Percentiles rank a stretch among this genome's conserved stretches.
These are phyloP conservation scores for Hyperoplus lanceolatus DNA, from an alignment of 2,797 vertebrate genomes.

Conservation along the genomic window DNA sequence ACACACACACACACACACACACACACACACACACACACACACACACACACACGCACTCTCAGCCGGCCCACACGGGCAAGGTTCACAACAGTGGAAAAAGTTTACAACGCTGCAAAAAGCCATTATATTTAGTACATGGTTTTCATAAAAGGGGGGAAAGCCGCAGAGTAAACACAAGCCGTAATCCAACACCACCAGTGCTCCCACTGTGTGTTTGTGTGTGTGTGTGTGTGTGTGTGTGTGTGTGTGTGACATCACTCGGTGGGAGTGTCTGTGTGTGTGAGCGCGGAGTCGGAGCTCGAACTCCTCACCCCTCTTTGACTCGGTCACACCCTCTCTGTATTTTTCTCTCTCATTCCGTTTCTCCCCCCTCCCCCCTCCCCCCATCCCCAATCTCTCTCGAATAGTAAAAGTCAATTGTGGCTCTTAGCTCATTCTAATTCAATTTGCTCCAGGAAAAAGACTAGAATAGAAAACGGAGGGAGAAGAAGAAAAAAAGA, in stretches of 20 bases:
- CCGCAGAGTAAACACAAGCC: slow-evolving; percentile 69
- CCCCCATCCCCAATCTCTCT: neutral
- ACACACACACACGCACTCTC: slow-evolving; percentile 23
- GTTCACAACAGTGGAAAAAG: slow-evolving; percentile 64
- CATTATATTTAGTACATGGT: slow-evolving; percentile 72
- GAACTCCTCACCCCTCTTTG: slow-evolving; percentile 77
- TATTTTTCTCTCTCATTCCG: slow-evolving; percentile 47
- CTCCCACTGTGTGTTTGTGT: slow-evolving; percentile 58
- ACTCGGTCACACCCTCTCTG: slow-evolving; percentile 70
- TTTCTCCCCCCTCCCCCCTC: slow-evolving; percentile 10
- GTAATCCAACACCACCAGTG: slow-evolving; percentile 63
- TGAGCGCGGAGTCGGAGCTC: slow-evolving; percentile 44
- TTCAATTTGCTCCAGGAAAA: slow-evolving; percentile 79
- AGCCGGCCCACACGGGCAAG: slow-evolving; percentile 34
- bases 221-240: slow-evolving; percentile 29
- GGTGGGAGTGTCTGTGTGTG: slow-evolving; percentile 57
- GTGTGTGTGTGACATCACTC: slow-evolving; percentile 56
- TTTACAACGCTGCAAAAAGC: slow-evolving; percentile 64
- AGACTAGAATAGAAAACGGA: slow-evolving; percentile 49
- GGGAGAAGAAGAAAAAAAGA: neutral
- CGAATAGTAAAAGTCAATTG: slow-evolving; percentile 68
- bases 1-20: slow-evolving; percentile 32
- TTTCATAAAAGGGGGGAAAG: slow-evolving; percentile 68
- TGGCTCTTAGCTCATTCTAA: slow-evolving; percentile 77
- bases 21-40: slow-evolving; percentile 52